A percentile compares a stretch with the other conserved stretches of the same genome.
These are phyloP conservation scores for Galleria mellonella DNA, from an alignment of 1,140 invertebrate genomes.

Conservation along the genomic window DNA sequence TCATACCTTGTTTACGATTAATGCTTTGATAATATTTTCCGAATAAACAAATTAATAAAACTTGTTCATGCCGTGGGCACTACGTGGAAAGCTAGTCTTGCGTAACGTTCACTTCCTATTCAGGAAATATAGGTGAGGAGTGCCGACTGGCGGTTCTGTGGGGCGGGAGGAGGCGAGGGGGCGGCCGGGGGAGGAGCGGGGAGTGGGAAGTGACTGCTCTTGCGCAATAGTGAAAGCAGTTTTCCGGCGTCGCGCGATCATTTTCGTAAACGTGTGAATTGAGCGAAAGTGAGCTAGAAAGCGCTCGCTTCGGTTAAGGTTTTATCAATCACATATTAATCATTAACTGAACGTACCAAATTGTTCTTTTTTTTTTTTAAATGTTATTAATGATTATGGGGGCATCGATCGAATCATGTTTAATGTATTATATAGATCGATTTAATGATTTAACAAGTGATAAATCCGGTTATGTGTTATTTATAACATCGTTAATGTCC, in stretches of 20 bases:
- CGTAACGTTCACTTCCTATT: slow-evolving; percentile 52
- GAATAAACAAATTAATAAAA: no score
- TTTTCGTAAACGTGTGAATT: slow-evolving; percentile 70
- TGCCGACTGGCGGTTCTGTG: slow-evolving; percentile 12
- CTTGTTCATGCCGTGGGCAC: slow-evolving; percentile 9
- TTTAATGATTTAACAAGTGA: no score
- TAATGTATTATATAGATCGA: no score
- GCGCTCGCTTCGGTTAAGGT: slow-evolving; percentile 1
- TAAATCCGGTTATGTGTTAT: no score
- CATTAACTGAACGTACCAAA: no score
- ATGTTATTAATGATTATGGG: no score
- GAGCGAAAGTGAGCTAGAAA: slow-evolving; percentile 64
- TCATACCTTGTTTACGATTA: no score
- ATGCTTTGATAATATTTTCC: no score
- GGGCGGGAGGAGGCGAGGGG: slow-evolving; percentile 10
- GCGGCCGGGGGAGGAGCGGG: slow-evolving; percentile 8
- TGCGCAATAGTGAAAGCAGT: slow-evolving; percentile 62
- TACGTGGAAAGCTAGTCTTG: slow-evolving; percentile 47
- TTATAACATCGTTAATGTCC: no score
- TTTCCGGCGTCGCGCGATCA: slow-evolving; percentile 61
- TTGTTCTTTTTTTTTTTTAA: no score
- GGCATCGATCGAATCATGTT: no score
- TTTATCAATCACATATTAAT: no score
- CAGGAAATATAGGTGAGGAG: slow-evolving; percentile 67
- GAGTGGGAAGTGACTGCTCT: slow-evolving; percentile 55